Evolutionary conservation across 2,113 vertebrate species (phyloP).

Genomic region (Candoia aspera): DNA sequence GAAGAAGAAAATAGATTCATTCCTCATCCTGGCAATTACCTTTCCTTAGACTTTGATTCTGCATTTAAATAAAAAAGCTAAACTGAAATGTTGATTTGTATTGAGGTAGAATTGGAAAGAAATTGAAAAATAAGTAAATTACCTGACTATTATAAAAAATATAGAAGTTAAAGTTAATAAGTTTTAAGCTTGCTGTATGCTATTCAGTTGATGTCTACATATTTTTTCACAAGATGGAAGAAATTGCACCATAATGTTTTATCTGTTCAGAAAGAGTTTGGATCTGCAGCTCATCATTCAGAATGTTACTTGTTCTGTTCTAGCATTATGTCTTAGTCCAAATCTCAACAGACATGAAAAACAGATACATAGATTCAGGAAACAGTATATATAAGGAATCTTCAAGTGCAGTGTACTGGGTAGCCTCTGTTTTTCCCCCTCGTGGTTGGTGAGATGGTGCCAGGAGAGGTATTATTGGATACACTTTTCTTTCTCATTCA

Average conservation of each 20-base stretch:
- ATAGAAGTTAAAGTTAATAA: not conserved
- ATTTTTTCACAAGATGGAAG: conserved; percentile 8
- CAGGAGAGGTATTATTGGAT: not conserved
- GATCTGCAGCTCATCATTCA: not conserved
- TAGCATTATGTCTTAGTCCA: not conserved
- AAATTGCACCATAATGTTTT: not conserved
- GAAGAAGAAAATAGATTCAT: not conserved
- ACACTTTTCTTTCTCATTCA: not conserved
- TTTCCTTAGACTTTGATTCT: not conserved
- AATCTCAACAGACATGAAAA: not conserved
- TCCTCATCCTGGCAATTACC: not conserved
- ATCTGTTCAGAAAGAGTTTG: not conserved
- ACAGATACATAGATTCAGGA: not conserved
- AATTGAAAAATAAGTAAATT: conserved; percentile 31
- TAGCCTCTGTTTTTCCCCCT: not conserved
- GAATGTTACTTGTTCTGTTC: not conserved
- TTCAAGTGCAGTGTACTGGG: not conserved
- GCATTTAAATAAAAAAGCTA: conserved; percentile 18
- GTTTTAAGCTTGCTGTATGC: not conserved
- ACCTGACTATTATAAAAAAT: conserved; percentile 23
- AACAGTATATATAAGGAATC: not conserved
- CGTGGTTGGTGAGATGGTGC: not conserved
- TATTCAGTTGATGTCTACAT: conserved; percentile 16
- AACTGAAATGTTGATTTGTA: conserved; percentile 21
- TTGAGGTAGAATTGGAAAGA: conserved; percentile 25